phyloP scores from a whole-genome alignment of 2,797 vertebrate genomes.

The Phalloptychus januarius region DNA sequence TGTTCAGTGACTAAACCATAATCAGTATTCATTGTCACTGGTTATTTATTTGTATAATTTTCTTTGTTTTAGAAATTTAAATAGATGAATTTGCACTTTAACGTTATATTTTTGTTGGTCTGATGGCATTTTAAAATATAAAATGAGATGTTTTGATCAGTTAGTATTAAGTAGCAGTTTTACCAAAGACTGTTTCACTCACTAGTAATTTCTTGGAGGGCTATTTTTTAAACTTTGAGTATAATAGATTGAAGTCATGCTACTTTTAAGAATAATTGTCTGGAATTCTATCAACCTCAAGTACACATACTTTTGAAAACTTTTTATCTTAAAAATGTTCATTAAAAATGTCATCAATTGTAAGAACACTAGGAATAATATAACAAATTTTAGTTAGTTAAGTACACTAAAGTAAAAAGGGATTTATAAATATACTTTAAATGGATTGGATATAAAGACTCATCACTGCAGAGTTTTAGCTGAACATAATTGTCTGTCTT shows the following conservation, averaged over 20 bases:
- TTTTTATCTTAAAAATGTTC: background rate
- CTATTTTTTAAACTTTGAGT: background rate
- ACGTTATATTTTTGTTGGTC: background rate
- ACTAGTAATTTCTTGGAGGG: background rate
- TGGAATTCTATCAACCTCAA: background rate
- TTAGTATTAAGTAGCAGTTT: background rate
- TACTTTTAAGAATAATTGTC: background rate
- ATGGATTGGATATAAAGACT: background rate
- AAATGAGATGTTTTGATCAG: background rate
- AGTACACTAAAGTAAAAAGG: background rate
- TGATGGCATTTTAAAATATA: no score
- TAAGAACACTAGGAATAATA: background rate
- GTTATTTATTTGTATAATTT: background rate
- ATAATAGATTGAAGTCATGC: background rate
- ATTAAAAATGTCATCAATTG: background rate
- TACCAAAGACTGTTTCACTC: background rate
- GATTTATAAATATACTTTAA: background rate
- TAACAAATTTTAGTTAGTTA: background rate
- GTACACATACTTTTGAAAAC: background rate
- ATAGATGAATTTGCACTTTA: background rate
- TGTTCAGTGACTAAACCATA: background rate
- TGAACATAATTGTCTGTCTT: background rate
- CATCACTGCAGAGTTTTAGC: background rate
- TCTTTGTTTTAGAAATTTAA: background rate
- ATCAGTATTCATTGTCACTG: background rate